Percentiles rank a stretch among this genome's conserved stretches.
phyloP scores from a whole-genome alignment of 2,113 vertebrate species.

The Hydrochoerus hydrochaeris region DNA sequence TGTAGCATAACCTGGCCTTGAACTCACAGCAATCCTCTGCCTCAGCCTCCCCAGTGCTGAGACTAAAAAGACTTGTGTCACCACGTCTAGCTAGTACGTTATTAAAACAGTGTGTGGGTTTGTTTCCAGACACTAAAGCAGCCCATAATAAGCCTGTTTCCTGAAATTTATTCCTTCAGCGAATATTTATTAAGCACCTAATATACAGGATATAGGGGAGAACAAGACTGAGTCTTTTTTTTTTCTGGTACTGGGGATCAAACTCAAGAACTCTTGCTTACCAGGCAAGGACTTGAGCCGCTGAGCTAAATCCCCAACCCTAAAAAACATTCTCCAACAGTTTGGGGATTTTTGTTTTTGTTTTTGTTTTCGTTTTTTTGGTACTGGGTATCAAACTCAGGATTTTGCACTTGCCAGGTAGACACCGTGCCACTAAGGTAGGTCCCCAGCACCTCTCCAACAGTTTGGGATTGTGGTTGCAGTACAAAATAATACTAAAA shows the following conservation, averaged over 20 bases:
- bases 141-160: not conserved
- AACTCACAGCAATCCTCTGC: not conserved
- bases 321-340: constrained; percentile 31
- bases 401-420: too few relatives aligned
- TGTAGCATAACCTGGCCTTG: not conserved
- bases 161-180: constrained; percentile 17
- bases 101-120: not conserved
- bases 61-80: not conserved
- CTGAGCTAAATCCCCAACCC: too few relatives aligned
- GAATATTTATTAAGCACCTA: constrained; percentile 30
- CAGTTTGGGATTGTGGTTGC: not conserved
- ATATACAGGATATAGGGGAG: not conserved
- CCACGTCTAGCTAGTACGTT: not conserved
- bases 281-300: too few relatives aligned
- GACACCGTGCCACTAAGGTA: too few relatives aligned
- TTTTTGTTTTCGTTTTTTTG: not conserved
- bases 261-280: too few relatives aligned
- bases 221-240: not conserved
- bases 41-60: not conserved
- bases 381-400: too few relatives aligned
- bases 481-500: constrained; percentile 45
- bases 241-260: too few relatives aligned
- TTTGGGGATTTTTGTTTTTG: not conserved
- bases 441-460: not conserved
- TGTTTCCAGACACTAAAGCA: not conserved